Base-by-base conservation (phyloP, 1,140 invertebrate genomes). In the Leptonema lineaticorne region DNA sequence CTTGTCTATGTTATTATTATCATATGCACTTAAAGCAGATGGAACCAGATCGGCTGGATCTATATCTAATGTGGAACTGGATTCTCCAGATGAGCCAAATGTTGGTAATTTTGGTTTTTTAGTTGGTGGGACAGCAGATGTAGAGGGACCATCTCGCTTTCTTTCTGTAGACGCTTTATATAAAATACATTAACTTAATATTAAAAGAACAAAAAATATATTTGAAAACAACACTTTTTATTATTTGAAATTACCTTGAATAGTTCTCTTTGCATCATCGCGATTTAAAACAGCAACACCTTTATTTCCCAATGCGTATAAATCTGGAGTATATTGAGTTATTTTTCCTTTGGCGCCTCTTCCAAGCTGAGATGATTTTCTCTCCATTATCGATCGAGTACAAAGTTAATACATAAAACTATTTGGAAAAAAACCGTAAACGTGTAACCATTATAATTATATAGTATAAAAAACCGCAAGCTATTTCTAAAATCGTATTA, bases 1-100 rank as follows among this genome's bases (percentile, higher is more conserved):
- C 76, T 82, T 82, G 63, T 82, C 81, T 63, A 79, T 81, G 37
- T 83, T 83, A 66, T 81, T 79, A 63, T 77, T 80, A 56, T 82
- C 80, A 28, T 81, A 68, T 9, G 81, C 81, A 46, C 79, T 77
- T 11, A 82, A 68, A 0, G 80, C 80, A 74, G 78, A 79, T 8
- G 80, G 77, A 14, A 83, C 80, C 22, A 83, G 73, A 50, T 83
- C 81, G 4, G 81, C 79, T 3, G 81, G 81, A 58, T 83, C 81
- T n/a, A 83, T 75, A 63, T 83, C 81, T 2, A 82, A 71, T 4
- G 80, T 80, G 2, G 79, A 77, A 9, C 78, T 78, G 33, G 80
- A 75, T 64, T 82, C 81, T 14, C 80, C 79, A 7, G 81, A 79
- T 0, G 79, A 82, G 18, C 79, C 79, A 11, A 80, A 81, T 0